These are phyloP conservation scores for Misgurnus mizolepis DNA, from an alignment of 2,113 vertebrate species.

Conservation along the genomic window DNA sequence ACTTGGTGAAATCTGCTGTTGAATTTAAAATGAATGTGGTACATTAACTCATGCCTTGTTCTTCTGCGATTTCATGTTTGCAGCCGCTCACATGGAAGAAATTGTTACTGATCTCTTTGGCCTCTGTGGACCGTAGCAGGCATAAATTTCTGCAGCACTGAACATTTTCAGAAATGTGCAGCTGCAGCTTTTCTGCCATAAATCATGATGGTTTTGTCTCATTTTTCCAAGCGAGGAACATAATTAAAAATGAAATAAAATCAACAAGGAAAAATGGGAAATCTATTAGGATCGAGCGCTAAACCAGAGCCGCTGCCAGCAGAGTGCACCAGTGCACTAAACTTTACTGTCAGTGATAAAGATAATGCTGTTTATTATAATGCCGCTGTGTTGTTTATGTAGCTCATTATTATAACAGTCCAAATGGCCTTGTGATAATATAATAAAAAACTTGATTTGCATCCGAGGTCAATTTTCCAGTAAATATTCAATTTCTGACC, in stretches of 20 bases:
- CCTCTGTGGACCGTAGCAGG: neutral
- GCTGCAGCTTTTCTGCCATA: neutral
- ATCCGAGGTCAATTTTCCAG: neutral
- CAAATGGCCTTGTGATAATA: no score
- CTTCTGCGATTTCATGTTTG: neutral
- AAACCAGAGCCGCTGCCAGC: neutral
- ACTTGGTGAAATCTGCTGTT: neutral
- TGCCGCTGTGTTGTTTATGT: neutral
- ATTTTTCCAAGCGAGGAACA: neutral
- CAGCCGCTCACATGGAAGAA: neutral
- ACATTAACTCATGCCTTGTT: neutral
- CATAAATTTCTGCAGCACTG: neutral
- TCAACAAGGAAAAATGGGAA: neutral
- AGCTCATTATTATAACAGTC: neutral
- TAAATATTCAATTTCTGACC: conserved; percentile 1
- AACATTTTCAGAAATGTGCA: neutral
- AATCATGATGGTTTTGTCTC: neutral
- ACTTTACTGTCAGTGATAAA: conserved; percentile 3
- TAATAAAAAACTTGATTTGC: neutral
- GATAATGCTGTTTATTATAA: conserved; percentile 2
- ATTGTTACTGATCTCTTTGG: neutral
- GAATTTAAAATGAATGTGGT: neutral
- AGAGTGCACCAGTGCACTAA: conserved; percentile 4
- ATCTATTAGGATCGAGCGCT: neutral
- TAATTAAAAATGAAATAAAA: neutral